Evolutionary conservation across 2,113 vertebrate species (phyloP).

Genomic region (Salvelinus alpinus): DNA sequence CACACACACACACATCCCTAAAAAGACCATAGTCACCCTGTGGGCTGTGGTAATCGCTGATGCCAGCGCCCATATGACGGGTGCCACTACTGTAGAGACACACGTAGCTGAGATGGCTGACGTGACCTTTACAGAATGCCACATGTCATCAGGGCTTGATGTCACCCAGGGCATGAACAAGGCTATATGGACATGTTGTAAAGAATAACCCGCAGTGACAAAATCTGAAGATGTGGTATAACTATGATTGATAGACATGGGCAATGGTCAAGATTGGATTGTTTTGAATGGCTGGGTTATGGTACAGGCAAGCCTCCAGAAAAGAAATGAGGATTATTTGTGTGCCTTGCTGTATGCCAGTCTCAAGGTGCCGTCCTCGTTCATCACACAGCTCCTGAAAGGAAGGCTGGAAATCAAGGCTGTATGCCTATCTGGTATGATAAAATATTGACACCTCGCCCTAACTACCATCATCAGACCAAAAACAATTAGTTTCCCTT

Average conservation of each 20-base stretch:
- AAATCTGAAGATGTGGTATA: slow-evolving; percentile 40
- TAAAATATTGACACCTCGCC: no score
- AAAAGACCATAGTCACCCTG: slow-evolving; percentile 1
- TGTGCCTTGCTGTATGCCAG: no score
- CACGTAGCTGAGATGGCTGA: slow-evolving; percentile 67
- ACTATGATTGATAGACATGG: slow-evolving; percentile 61
- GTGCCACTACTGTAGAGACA: slow-evolving; percentile 71
- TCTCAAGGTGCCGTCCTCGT: no score
- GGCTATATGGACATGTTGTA: neutral
- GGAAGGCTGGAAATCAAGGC: no score
- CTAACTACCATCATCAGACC: no score
- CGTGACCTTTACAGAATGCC: slow-evolving; percentile 79
- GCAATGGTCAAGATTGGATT: no score
- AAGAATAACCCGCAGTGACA: slow-evolving; percentile 19
- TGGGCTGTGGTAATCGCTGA: slow-evolving; percentile 62
- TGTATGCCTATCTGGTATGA: no score
- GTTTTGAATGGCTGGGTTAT: no score
- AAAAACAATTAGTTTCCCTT: no score
- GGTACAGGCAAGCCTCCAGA: no score
- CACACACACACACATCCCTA: neutral
- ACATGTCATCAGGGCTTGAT: slow-evolving; percentile 68
- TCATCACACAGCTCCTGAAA: no score
- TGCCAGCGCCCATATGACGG: slow-evolving; percentile 65
- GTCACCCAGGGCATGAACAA: slow-evolving; percentile 71
- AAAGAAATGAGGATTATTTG: no score